phyloP scores from a whole-genome alignment of 2,113 vertebrate species.

The Aleadryas rufinucha region DNA sequence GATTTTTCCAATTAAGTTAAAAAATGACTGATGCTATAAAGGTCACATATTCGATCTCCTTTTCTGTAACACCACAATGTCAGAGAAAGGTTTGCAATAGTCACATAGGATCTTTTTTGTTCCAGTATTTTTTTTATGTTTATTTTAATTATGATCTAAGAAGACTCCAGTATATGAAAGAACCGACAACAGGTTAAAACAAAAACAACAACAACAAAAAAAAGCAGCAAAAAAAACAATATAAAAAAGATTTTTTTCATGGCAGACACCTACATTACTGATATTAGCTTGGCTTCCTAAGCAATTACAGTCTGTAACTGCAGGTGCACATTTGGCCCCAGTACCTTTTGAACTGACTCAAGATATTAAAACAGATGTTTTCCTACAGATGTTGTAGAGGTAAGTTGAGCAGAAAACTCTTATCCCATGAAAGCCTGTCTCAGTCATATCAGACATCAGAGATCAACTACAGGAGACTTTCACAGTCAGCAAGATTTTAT shows the following conservation, averaged over 20 bases:
- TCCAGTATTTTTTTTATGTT: neutral
- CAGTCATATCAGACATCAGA: neutral
- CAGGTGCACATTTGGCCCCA: fast-evolving
- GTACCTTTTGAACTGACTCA: neutral
- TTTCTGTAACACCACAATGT: neutral
- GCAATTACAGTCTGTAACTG: neutral
- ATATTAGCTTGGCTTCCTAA: neutral
- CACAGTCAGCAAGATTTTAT: neutral
- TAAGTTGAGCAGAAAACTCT: neutral
- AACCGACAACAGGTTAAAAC: neutral
- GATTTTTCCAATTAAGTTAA: constrained; percentile 52
- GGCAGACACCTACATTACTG: neutral
- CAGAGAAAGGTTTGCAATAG: neutral
- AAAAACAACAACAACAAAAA: neutral
- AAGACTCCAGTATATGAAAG: neutral
- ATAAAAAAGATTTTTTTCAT: neutral
- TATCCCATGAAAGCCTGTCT: neutral
- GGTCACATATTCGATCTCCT: neutral
- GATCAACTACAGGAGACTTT: neutral
- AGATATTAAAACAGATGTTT: neutral
- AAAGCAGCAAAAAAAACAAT: fast-evolving
- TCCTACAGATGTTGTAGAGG: neutral
- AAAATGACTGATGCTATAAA: constrained; percentile 20
- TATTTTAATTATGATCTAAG: neutral
- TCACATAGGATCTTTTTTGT: neutral